Conservation (phyloP, 2,888 invertebrate species). For the Sericinus montela region DNA sequence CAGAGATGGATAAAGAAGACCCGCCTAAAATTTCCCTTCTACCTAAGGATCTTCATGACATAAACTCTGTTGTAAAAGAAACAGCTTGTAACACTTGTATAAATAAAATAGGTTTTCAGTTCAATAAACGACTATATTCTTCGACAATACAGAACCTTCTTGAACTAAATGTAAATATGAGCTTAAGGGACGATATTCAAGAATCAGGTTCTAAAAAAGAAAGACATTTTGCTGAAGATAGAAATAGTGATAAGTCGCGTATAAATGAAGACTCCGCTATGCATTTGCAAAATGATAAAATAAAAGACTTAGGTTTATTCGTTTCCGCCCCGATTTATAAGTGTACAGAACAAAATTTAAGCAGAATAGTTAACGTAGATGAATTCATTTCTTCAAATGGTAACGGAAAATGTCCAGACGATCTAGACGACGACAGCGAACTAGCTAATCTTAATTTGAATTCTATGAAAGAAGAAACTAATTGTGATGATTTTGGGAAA, state of each 20-base stretch:
- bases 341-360: neutral
- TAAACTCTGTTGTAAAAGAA: no score
- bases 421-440: neutral
- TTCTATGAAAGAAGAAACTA: neutral
- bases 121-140: constrained; percentile 52
- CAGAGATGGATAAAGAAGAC: neutral
- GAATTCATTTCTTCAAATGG: neutral
- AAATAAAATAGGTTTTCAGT: constrained; percentile 9
- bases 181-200: neutral
- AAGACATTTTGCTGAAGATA: neutral
- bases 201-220: neutral
- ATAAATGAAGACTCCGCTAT: neutral
- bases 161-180: constrained; percentile 30
- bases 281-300: neutral
- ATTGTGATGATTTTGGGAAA: neutral
- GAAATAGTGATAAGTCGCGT: neutral
- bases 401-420: neutral
- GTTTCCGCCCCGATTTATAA: neutral
- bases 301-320: neutral
- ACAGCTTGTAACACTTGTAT: neutral
- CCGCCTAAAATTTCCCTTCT: no score
- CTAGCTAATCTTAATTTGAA: neutral
- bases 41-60: no score
- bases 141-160: constrained; percentile 58
- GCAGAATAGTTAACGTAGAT: neutral